phyloP scores from a whole-genome alignment of 2,113 vertebrate species.

The Sylvia atricapilla region DNA sequence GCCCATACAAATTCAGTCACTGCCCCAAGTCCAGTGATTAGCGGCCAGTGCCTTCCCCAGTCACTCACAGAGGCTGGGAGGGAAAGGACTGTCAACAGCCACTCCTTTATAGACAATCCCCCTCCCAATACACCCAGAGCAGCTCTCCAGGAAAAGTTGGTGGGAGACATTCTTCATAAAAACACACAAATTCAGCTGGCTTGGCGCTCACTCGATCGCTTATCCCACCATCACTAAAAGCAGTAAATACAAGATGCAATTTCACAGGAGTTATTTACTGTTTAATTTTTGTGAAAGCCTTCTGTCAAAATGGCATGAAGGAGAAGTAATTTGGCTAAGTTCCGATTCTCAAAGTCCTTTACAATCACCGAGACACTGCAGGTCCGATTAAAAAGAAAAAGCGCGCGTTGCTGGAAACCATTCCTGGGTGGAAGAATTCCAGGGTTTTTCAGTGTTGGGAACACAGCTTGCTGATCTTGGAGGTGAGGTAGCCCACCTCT shows the following conservation, averaged over 20 bases:
- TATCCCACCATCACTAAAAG: neutral
- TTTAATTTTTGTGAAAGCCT: conserved; percentile 52
- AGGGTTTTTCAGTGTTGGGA: neutral
- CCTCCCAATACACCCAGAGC: rapidly evolving
- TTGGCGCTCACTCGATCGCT: neutral
- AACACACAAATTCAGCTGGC: neutral
- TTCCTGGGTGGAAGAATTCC: conserved; percentile 37
- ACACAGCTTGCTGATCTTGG: neutral
- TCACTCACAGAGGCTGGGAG: neutral
- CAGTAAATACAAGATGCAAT: conserved; percentile 24
- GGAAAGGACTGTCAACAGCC: neutral
- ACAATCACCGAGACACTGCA: conserved; percentile 31
- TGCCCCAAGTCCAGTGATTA: neutral
- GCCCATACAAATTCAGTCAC: rapidly evolving
- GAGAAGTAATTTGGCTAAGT: neutral
- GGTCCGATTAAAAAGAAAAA: conserved; percentile 58
- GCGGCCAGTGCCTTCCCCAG: neutral
- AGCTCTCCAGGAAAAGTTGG: neutral
- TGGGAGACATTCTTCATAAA: neutral
- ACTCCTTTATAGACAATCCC: neutral
- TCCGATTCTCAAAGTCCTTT: conserved; percentile 13
- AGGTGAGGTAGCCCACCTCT: neutral
- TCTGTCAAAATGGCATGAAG: conserved; percentile 45
- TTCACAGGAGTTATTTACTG: conserved; percentile 41
- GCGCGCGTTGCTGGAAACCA: conserved; percentile 22